Conservation (phyloP, 1,140 invertebrate genomes). For the Drosophila lowei region DNA sequence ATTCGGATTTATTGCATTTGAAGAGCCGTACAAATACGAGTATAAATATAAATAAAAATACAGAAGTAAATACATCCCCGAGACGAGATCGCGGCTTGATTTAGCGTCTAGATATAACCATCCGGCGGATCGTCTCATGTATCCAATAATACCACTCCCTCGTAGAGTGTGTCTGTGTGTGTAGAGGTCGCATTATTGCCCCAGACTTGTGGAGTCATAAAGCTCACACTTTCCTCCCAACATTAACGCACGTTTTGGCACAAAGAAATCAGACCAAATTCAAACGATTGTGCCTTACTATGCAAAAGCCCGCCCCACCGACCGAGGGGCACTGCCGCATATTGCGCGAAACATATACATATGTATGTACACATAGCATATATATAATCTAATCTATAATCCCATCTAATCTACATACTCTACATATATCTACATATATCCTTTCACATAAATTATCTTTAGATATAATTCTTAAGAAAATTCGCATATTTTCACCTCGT, state of each 20-base stretch:
- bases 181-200: slow-evolving; percentile 42
- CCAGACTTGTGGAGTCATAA: slow-evolving; percentile 62
- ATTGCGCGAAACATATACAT: too few relatives aligned
- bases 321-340: too few relatives aligned
- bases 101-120: slow-evolving; percentile 28
- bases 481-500: too few relatives aligned
- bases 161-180: neutral
- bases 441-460: too few relatives aligned
- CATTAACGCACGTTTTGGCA: slow-evolving; percentile 71
- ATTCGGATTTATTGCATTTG: slow-evolving; percentile 74
- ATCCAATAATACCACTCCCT: neutral
- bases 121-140: neutral
- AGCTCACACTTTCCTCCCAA: slow-evolving; percentile 55
- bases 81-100: slow-evolving; percentile 23
- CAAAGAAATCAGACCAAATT: slow-evolving; percentile 19
- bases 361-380: neutral
- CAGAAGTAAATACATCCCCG: slow-evolving; percentile 46
- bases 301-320: too few relatives aligned
- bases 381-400: too few relatives aligned
- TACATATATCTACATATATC: too few relatives aligned
- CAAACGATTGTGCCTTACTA: too few relatives aligned
- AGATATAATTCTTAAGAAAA: too few relatives aligned
- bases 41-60: neutral
- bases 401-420: too few relatives aligned
- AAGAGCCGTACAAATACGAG: slow-evolving; percentile 60